Evolutionary conservation across 2,797 vertebrate species (phyloP).

Genomic region (Oreortyx pictus): DNA sequence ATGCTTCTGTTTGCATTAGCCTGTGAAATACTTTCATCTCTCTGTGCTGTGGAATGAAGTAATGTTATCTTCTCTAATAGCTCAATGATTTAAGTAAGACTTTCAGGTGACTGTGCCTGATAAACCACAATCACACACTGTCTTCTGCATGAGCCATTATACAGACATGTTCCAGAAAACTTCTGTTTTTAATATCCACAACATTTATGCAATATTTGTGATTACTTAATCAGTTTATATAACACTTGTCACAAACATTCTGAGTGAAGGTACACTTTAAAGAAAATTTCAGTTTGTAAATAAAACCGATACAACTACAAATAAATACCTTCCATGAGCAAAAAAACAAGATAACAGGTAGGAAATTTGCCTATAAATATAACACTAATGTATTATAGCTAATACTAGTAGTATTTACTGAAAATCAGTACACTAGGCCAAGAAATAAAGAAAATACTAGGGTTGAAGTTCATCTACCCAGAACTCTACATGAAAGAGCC

Average conservation of each 20-base stretch:
- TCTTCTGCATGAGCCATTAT: background rate
- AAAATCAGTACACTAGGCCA: background rate
- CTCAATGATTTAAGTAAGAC: background rate
- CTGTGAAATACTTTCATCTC: constrained; percentile 18
- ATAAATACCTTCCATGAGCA: background rate
- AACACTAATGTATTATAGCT: background rate
- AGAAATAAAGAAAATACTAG: background rate
- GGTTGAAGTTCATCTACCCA: background rate
- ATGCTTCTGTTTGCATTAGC: constrained; percentile 5
- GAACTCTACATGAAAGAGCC: background rate
- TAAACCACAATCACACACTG: background rate
- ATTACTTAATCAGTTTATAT: background rate
- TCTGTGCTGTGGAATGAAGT: background rate
- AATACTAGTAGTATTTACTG: background rate
- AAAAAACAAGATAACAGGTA: background rate
- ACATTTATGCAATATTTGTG: background rate
- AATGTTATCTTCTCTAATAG: constrained; percentile 10
- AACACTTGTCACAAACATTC: background rate
- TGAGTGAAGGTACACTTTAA: background rate
- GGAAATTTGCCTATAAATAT: background rate
- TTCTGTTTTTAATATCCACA: background rate
- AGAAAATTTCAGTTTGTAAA: background rate
- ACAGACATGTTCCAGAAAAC: background rate
- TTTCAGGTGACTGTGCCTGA: background rate
- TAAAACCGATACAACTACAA: background rate